phyloP scores from a whole-genome alignment of 2,888 invertebrate genomes.

The Tuta absoluta region DNA sequence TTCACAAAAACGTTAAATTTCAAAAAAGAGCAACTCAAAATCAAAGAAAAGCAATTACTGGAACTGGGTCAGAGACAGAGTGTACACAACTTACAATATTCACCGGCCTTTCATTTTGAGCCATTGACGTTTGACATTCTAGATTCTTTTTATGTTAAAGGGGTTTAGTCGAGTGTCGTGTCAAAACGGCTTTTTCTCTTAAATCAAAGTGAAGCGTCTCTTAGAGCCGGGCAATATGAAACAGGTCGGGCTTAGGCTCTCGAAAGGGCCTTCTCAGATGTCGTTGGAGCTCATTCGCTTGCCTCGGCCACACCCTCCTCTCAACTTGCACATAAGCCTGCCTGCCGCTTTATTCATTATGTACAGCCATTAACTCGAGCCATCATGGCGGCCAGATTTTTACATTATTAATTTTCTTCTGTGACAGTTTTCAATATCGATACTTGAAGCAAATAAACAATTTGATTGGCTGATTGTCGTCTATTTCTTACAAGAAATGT shows the following conservation, averaged over 20 bases:
- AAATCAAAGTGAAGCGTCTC: conserved; percentile 78
- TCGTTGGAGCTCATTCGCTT: conserved; percentile 77
- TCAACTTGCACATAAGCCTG: conserved; percentile 78
- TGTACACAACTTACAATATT: conserved; percentile 7
- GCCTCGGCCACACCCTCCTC: conserved; percentile 78
- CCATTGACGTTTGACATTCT: conserved; percentile 47
- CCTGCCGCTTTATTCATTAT: conserved; percentile 80
- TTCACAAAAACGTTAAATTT: neutral
- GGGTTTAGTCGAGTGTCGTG: conserved; percentile 56
- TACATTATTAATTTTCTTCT: conserved; percentile 79
- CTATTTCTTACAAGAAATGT: neutral
- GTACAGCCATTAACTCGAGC: conserved; percentile 79
- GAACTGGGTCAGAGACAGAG: conserved; percentile 24
- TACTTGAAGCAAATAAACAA: conserved; percentile 43
- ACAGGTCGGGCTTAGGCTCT: conserved; percentile 75
- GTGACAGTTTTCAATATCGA: conserved; percentile 48
- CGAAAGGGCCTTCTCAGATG: conserved; percentile 79
- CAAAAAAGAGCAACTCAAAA: conserved; percentile 14
- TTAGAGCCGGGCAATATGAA: conserved; percentile 76
- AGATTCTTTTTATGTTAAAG: conserved; percentile 53
- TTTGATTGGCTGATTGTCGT: neutral
- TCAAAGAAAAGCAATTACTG: conserved; percentile 21
- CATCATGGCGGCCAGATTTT: conserved; percentile 79
- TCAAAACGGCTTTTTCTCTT: conserved; percentile 74
- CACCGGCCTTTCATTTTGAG: conserved; percentile 40